Evolutionary conservation across 2,797 vertebrate genomes (phyloP), one percentile per base, ranked within the genome.

Genomic region (Xiphophorus birchmanni): DNA sequence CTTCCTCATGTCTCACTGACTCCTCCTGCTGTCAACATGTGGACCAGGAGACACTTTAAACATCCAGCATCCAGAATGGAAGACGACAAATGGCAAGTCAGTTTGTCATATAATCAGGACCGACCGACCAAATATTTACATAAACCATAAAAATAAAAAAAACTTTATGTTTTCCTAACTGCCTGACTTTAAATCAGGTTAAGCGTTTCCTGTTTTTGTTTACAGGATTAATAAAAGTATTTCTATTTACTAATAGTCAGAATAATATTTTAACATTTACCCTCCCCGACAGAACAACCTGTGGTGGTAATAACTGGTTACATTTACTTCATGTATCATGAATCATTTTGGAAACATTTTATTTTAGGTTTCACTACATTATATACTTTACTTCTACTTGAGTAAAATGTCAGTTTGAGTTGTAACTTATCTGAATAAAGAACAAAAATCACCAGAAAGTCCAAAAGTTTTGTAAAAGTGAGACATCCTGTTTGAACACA

Each of bases 1-100:
- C 2, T 77, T 29, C 42, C 79, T 15, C 45, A 76, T 12, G 83
- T 3, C 90, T 91, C 92, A 77, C 88, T 82, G 47, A 78, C 94
- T 90, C 94, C 94, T 87, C 94, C 94, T 92, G 91, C 92, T 85
- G 92, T 89, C 83, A 54, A 26, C 5, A 40, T 42, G 75, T 2
- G 80, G 80, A 79, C 1, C 42, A 13, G 45, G 37, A 63, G 10
- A 65, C 13, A 17, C 12, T 21, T 18, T 65, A 18, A 37, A 17
- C 60, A 21, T 35, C 9, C 60, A 35, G 60, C 60, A 21, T 9
- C 4, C 32, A 37, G 60, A 15, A 29, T 60, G n/a, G 12, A n/a
- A 0, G 12, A 32, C 5, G 32, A 35, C 0, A 1, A 1, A 67
- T 37, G 73, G 48, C 48, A 52, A 52, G 48, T 15, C 73, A 37